Base-by-base conservation (phyloP, 2,113 vertebrate genomes). In the Astatotilapia flaviijosephi region DNA sequence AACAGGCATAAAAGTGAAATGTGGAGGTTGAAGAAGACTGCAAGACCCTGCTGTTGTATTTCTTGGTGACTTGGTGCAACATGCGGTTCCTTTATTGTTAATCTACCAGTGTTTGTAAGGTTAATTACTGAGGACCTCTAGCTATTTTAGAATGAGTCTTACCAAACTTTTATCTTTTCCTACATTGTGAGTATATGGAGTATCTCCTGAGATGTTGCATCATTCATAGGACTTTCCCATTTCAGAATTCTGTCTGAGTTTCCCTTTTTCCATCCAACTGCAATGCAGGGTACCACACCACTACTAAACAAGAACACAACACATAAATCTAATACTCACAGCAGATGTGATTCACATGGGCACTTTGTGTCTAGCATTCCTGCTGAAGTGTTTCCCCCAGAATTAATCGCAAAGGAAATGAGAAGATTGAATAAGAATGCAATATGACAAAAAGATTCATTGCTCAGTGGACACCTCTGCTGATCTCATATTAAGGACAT, bases 231-330 rank as follows among this genome's bases (percentile, higher is more conserved):
- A 80, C 33, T 85, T 91, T 83, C 49, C 81, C 6, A 28, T 70
- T 84, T 87, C 47, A 42, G 68, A 77, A 85, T 94, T 91, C 86
- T 88, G 83, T 83, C 60, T 4, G 49, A 84, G 87, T 84, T 84
- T 80, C 85, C 51, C 55, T 26, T 80, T 73, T 70, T 85, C 60
- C 60, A 5, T 68, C 10, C 89, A 81, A 68, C 87, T 90, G 91
- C 88, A 91, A 17, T 90, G 86, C 89, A 90, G 92, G 19, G 33
- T 88, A 55, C 85, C 82, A 92, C 40, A 70, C n/a, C 56, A 80
- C 83, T 56, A 31, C 87, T 83, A 82, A n/a, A 82, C 42, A 83
- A 31, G 35, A 82, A 51, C 86, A 60, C 40, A 15, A n/a, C 33
- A 65, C 33, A 65, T 65, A 13, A 12, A 37, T 37, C 19, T 65